Conservation (phyloP, 2,113 vertebrate genomes). For the Malurus elegans region DNA sequence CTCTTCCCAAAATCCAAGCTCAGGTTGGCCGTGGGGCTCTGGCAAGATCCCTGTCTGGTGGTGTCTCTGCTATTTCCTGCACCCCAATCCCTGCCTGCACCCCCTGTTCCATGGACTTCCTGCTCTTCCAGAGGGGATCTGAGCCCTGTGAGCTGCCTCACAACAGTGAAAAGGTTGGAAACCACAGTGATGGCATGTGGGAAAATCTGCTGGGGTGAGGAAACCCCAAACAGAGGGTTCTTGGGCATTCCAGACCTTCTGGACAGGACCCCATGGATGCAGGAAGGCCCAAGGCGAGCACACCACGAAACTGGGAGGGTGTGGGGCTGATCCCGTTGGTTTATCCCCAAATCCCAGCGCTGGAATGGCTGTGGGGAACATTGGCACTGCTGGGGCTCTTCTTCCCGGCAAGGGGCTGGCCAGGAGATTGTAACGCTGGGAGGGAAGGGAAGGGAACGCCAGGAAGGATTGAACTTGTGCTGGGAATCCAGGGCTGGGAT, state of each 20-base stretch:
- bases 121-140: not conserved
- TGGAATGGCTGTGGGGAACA: not conserved
- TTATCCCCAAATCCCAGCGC: not conserved
- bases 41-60: not conserved
- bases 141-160: fast-evolving
- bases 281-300: not conserved
- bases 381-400: fast-evolving
- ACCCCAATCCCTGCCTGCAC: not conserved
- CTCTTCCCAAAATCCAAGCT: not conserved
- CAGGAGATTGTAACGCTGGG: not conserved
- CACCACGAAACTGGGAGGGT: fast-evolving
- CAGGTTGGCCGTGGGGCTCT: fast-evolving
- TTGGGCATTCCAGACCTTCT: too few species aligned
- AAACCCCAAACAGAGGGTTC: fast-evolving
- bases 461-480: not conserved
- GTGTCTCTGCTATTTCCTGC: not conserved
- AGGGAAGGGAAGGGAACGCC: not conserved
- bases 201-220: not conserved
- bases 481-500: not conserved
- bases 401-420: fast-evolving
- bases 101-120: fast-evolving
- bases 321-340: fast-evolving
- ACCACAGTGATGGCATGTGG: fast-evolving
- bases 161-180: not conserved
- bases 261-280: not conserved